Percentiles rank a stretch among this genome's conserved stretches.
phyloP scores from a whole-genome alignment of 2,888 invertebrate species.

The Lepidochrysops patricia region DNA sequence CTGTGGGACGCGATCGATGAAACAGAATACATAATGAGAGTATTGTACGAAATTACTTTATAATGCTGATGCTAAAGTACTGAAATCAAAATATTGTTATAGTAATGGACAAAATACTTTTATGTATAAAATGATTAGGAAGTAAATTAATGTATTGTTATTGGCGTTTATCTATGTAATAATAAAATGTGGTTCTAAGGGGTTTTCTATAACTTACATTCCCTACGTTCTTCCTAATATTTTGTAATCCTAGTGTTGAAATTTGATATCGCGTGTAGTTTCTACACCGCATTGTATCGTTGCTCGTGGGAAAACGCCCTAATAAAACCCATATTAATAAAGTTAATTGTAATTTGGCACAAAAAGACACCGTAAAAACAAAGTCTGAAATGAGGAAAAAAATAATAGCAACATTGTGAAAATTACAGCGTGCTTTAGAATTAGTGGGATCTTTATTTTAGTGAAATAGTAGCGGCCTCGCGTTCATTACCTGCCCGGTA shows the following conservation, averaged over 20 bases:
- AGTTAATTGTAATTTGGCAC: background rate
- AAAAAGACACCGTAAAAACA: background rate
- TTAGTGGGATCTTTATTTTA: slow-evolving; percentile 3
- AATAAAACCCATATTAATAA: background rate
- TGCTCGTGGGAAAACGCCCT: too few relatives aligned
- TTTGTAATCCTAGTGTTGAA: too few relatives aligned
- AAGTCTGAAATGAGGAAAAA: background rate
- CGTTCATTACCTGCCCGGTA: slow-evolving; percentile 19
- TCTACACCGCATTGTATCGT: too few relatives aligned
- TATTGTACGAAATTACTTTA: slow-evolving; percentile 15
- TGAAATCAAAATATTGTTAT: background rate
- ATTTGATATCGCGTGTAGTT: too few relatives aligned
- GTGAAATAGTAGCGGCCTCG: slow-evolving; percentile 12
- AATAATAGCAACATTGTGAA: background rate
- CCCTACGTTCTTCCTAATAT: too few relatives aligned
- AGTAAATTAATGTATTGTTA: background rate
- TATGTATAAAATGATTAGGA: too few relatives aligned
- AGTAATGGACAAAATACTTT: background rate
- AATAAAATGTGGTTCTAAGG: too few relatives aligned
- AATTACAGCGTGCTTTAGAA: slow-evolving; percentile 12
- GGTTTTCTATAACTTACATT: too few relatives aligned
- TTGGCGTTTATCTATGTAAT: too few relatives aligned
- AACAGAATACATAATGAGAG: slow-evolving; percentile 25
- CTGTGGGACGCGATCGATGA: slow-evolving; percentile 34
- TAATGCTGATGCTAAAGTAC: background rate